Evolutionary conservation across 2,797 vertebrate species (phyloP), one percentile per base, ranked within the genome.

Genomic region (Tragopan temminckii): DNA sequence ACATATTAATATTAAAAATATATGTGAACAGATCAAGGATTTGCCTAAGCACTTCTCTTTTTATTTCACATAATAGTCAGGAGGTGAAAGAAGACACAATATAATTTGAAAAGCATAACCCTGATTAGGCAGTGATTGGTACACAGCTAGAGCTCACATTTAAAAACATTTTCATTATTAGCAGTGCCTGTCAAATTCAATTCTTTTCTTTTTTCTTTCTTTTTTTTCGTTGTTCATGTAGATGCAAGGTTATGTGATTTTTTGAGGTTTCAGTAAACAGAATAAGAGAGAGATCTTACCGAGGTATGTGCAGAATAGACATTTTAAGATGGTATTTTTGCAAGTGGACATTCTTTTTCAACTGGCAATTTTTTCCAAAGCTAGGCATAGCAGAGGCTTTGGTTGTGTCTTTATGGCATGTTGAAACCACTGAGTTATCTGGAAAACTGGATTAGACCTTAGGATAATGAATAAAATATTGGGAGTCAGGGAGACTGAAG

Each of bases 1-100:
- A 98, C 98, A 98, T 98, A 98, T 98, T 98, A 98, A 99, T 98
- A 98, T 98, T 98, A 98, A 98, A 98, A 98, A 98, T 98, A 98
- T 97, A 97, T 94, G 95, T 97, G 97, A 95, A 93, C 95, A 95
- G 97, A 98, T 95, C 97, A 96, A 97, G 95, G 94, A 96, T 97
- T 97, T 97, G 96, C 95, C 94, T 85, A 91, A 96, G 96, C 97
- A 96, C 97, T 98, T 98, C 96, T 97, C 97, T 98, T 98, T 98
- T 97, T 97, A 96, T 97, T 97, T 97, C 95, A 96, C 97, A 97
- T 98, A 98, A 98, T 98, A 97, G 98, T 97, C 96, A 96, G 97
- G 94, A 97, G 97, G 97, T 97, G 97, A 97, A 97, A 97, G 97
- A 97, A 97, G 97, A 98, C 97, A 97, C 97, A 98, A 97, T 97